Percentiles rank a stretch among this genome's conserved stretches.
phyloP scores from a whole-genome alignment of 2,113 vertebrate genomes.

The Cyanocitta stelleri region DNA sequence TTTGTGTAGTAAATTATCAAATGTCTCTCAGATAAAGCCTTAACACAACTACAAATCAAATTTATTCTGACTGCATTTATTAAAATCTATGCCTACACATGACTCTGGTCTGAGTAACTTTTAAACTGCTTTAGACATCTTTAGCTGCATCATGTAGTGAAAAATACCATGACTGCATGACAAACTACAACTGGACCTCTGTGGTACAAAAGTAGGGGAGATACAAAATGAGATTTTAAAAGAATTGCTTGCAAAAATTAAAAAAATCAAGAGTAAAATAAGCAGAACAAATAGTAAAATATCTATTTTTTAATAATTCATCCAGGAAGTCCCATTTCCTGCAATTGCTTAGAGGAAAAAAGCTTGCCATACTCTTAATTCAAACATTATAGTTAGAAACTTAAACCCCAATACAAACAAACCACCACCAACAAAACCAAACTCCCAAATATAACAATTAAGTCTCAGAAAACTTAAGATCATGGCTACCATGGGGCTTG shows the following conservation, averaged over 20 bases:
- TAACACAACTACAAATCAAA: background rate
- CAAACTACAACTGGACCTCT: background rate
- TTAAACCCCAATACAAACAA: background rate
- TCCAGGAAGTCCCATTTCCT: background rate
- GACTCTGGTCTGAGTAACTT: background rate
- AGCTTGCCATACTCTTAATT: background rate
- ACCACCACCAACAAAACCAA: background rate
- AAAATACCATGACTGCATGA: background rate
- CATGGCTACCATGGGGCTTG: background rate
- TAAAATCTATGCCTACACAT: background rate
- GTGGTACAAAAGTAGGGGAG: background rate
- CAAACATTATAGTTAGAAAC: background rate
- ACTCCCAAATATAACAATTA: background rate
- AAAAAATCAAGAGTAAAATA: background rate
- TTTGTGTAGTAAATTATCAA: background rate
- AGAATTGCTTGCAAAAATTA: fast-evolving
- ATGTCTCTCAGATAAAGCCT: background rate
- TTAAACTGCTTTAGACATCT: background rate
- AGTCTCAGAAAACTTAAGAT: background rate
- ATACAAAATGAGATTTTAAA: background rate
- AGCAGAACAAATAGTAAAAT: background rate
- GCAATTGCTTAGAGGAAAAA: background rate
- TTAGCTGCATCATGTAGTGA: background rate
- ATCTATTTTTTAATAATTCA: background rate
- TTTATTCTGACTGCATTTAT: background rate